Conservation (phyloP, 2,113 vertebrate species). For the Orthonyx spaldingii region DNA sequence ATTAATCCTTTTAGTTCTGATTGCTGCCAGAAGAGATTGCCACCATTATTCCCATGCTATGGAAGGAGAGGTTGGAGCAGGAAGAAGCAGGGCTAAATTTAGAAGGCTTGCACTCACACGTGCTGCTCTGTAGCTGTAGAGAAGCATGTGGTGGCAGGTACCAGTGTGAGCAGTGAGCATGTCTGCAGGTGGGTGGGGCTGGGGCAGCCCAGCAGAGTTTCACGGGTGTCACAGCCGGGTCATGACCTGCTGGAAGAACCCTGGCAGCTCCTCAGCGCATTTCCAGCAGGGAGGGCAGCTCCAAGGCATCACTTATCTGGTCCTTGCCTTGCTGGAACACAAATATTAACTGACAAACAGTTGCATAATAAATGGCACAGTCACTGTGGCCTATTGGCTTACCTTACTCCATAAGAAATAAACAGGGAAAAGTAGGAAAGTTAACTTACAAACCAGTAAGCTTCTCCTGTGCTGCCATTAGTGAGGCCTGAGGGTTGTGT, state of each 20-base stretch:
- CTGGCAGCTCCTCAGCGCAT: not conserved
- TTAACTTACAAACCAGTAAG: not conserved
- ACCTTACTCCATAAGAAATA: not conserved
- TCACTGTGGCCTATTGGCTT: not conserved
- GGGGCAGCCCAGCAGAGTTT: not conserved
- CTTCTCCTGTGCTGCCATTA: not conserved
- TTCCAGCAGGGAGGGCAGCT: not conserved
- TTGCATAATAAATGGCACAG: not conserved
- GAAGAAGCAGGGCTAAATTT: not conserved
- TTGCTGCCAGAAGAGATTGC: conserved; percentile 33
- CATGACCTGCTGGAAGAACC: not conserved
- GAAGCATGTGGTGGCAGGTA: fast-evolving
- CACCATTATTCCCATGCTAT: not conserved
- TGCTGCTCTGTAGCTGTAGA: not conserved
- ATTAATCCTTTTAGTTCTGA: conserved; percentile 55
- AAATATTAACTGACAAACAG: conserved; percentile 46
- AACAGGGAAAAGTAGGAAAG: not conserved
- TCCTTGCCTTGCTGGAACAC: conserved; percentile 26
- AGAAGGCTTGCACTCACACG: fast-evolving
- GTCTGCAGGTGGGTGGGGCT: not conserved
- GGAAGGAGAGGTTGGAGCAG: not conserved
- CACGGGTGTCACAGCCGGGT: not conserved
- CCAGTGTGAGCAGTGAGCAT: fast-evolving
- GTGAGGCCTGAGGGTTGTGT: not conserved
- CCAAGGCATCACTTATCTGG: not conserved